A percentile compares a stretch with the other conserved stretches of the same genome.
Evolutionary conservation across 2,888 invertebrate genomes (phyloP).

Genomic region (Polietes domitor): DNA sequence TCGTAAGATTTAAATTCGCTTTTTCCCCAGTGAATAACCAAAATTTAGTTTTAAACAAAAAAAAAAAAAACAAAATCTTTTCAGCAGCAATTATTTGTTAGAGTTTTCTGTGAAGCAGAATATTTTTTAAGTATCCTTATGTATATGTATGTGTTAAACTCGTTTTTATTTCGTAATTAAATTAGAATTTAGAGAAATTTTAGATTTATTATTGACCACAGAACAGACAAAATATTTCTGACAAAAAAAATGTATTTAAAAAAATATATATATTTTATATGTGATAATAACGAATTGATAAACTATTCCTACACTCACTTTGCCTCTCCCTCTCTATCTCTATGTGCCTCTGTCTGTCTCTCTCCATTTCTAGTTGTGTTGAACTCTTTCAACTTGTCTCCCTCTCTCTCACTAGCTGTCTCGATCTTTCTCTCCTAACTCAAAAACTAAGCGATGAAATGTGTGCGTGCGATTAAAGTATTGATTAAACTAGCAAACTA

Average conservation of each 20-base stretch:
- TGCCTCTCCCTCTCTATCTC: not conserved
- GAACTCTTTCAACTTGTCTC: not conserved
- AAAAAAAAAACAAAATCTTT: not conserved
- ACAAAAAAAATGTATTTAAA: not conserved
- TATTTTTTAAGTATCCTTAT: not conserved
- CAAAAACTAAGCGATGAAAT: not conserved
- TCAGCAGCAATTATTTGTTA: not conserved
- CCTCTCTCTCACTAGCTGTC: not conserved
- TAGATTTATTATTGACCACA: not conserved
- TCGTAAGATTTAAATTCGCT: conserved; percentile 76
- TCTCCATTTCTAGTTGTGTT: not conserved
- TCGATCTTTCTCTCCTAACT: not conserved
- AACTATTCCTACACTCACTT: not conserved
- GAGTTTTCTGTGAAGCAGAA: not conserved
- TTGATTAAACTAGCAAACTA: too few relatives aligned
- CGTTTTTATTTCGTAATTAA: conserved; percentile 17
- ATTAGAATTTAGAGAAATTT: conserved; percentile 16
- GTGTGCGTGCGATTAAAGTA: not conserved
- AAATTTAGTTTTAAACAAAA: conserved; percentile 6
- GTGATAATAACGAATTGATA: conserved; percentile 30
- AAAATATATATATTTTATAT: conserved; percentile 35
- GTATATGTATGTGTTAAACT: conserved; percentile 2
- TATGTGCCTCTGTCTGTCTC: not conserved
- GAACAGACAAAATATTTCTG: conserved; percentile 12
- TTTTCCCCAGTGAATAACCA: not conserved